Evolutionary conservation across 2,888 invertebrate species (phyloP), one percentile per base, ranked within the genome.

Genomic region (Harpalus rubripes): DNA sequence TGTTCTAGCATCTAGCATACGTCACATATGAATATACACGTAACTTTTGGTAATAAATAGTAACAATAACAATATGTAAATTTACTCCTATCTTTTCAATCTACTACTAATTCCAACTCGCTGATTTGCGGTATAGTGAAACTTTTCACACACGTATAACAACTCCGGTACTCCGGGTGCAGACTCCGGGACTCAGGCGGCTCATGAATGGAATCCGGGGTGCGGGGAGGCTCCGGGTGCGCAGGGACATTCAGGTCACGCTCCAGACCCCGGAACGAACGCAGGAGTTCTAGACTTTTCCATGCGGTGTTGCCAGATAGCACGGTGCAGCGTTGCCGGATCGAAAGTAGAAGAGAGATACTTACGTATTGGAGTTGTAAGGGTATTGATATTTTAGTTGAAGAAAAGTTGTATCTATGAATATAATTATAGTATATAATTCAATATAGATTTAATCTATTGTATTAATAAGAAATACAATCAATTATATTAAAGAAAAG

Each of bases 231-330:
- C 32, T 39, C 59, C 78, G 44, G 32, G n/a, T 58, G 78, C 78
- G 78, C 78, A 78, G 63, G 80, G 80, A 80, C 80, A 80, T 80
- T 80, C 80, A 80, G 80, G 80, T 80, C 80, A 80, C 80, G 80
- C 59, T 80, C 80, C 80, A 61, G 80, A 63, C 39, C 80, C 80
- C 39, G 80, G 63, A 80, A 18, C 76, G 12, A 15, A 78, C 58
- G 52, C 26, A 12, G 79, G 59, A 63, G 63, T 80, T 80, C 80
- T 80, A 80, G 80, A 80, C 22, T 63, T 26, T 80, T 80, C 80
- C 72, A 74, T 41, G 41, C 78, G 41, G 12, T 44, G 44, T 44
- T 74, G 72, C 72, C 44, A 44, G 18, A 7, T 74, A 12, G 44
- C 44, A 52, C 32, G 5, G 32, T 26, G 18, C 59, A 59, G n/a